These are phyloP conservation scores for Lissonota sp. DNA, from an alignment of 2,888 invertebrate species.

Conservation along the genomic window DNA sequence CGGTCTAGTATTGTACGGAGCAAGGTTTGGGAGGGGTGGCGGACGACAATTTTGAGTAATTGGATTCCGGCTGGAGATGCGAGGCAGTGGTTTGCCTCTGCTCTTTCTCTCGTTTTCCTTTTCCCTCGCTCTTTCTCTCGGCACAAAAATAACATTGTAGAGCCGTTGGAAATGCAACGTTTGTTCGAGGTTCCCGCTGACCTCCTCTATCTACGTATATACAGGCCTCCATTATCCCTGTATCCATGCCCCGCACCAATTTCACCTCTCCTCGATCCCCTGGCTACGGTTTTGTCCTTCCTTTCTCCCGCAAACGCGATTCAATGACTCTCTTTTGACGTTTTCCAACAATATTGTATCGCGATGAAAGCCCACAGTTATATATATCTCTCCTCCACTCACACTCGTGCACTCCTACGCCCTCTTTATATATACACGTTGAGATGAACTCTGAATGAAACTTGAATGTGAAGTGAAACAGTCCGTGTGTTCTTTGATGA, in stretches of 20 bases:
- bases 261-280: background rate
- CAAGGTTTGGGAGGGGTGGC: slow-evolving; percentile 10
- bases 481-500: too few relatives aligned
- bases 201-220: slow-evolving; percentile 10
- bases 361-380: too few relatives aligned
- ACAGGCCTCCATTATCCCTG: slow-evolving; percentile 10
- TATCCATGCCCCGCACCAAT: background rate
- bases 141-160: slow-evolving; percentile 47
- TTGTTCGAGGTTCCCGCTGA: slow-evolving; percentile 41
- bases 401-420: too few relatives aligned
- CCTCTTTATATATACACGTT: too few relatives aligned
- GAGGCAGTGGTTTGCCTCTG: slow-evolving; percentile 43
- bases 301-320: background rate
- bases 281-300: background rate
- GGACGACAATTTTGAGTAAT: slow-evolving; percentile 68
- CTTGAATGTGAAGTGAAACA: too few relatives aligned
- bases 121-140: slow-evolving; percentile 6
- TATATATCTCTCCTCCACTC: too few relatives aligned
- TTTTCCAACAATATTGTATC: too few relatives aligned
- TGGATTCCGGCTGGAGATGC: slow-evolving; percentile 62
- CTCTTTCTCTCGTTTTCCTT: background rate
- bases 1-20: slow-evolving; percentile 28
- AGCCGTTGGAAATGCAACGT: slow-evolving; percentile 31
- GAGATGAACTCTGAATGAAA: too few relatives aligned
- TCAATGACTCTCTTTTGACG: too few relatives aligned